Percentiles rank a stretch among this genome's conserved stretches.
Evolutionary conservation across 2,113 vertebrate genomes (phyloP).

Genomic region (Okapia johnstoni): DNA sequence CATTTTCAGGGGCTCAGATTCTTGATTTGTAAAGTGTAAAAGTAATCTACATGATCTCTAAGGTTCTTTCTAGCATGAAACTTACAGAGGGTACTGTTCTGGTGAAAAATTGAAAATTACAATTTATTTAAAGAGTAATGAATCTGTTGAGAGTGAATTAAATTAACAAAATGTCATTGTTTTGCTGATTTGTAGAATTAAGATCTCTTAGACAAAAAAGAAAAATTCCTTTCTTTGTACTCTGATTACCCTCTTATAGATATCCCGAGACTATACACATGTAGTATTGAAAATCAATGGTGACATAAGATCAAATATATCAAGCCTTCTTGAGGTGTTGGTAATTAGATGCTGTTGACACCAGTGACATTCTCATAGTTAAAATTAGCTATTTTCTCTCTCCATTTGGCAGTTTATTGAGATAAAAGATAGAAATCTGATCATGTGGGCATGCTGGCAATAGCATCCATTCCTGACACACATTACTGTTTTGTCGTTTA

Average conservation of each 20-base stretch:
- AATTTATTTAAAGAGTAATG: not conserved
- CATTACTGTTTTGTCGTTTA: conserved; percentile 21
- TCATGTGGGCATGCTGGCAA: not conserved
- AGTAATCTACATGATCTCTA: not conserved
- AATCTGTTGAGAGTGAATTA: not conserved
- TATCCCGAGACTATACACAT: not conserved
- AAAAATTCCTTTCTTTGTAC: not conserved
- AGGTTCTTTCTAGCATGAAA: not conserved
- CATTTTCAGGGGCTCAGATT: not conserved
- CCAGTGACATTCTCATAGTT: not conserved
- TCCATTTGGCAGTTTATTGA: conserved; percentile 23
- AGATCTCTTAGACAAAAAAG: not conserved
- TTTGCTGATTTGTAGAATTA: not conserved
- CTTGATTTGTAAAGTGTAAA: conserved; percentile 25
- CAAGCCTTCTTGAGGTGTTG: not conserved
- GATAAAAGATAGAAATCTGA: conserved; percentile 1
- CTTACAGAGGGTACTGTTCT: not conserved
- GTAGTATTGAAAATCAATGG: not conserved
- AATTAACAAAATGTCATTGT: conserved; percentile 20
- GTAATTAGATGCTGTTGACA: not conserved
- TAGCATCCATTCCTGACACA: not conserved
- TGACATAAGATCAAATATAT: not conserved
- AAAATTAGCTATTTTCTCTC: not conserved
- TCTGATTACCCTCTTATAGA: not conserved
- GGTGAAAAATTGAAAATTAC: not conserved